These are phyloP conservation scores for Odobenus rosmarus DNA, from an alignment of 2,113 vertebrate species.

Conservation along the genomic window DNA sequence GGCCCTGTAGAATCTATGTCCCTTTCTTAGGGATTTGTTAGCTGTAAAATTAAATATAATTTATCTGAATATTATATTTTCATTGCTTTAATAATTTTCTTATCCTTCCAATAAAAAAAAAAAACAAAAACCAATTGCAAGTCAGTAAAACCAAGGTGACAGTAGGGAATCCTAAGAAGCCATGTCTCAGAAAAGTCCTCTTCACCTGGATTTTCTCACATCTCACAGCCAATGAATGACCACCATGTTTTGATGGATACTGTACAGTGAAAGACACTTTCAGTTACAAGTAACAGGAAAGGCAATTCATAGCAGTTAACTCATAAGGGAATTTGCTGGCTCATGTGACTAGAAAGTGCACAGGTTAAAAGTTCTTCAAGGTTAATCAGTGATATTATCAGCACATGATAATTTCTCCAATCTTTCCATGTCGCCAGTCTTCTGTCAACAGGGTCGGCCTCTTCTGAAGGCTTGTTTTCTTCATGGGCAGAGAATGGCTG, in stretches of 20 bases:
- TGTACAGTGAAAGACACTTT: background rate
- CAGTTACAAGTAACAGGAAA: background rate
- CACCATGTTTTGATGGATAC: background rate
- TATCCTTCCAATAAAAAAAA: slow-evolving; percentile 7
- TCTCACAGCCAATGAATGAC: background rate
- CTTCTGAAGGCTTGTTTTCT: background rate
- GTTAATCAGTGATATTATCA: background rate
- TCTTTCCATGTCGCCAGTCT: background rate
- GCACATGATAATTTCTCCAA: background rate
- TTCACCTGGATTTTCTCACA: background rate
- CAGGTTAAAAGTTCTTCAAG: background rate
- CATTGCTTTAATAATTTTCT: background rate
- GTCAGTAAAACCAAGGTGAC: background rate
- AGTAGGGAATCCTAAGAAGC: background rate
- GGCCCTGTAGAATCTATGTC: background rate
- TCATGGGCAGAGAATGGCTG: background rate
- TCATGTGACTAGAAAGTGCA: background rate
- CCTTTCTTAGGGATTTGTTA: background rate
- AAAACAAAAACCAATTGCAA: background rate
- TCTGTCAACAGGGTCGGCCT: background rate
- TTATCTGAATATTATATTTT: slow-evolving; percentile 16
- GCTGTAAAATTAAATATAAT: slow-evolving; percentile 20
- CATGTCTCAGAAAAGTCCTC: slow-evolving; percentile 18
- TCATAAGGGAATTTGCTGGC: background rate
- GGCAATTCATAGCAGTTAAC: background rate